Conservation (phyloP, 2,888 invertebrate genomes). For the Cephus sareptanus region DNA sequence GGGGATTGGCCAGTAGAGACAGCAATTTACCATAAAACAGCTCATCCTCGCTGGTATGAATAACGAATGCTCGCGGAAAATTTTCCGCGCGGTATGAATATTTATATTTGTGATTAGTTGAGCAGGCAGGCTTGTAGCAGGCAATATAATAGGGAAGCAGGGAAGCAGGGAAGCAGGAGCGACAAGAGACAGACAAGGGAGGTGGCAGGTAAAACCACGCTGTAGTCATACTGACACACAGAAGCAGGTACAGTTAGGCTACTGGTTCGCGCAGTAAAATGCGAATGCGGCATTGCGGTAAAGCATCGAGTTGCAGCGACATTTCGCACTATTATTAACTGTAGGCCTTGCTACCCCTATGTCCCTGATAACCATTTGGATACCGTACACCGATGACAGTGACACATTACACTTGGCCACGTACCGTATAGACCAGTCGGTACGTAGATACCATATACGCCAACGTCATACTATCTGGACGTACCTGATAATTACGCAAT, state of each 20-base stretch:
- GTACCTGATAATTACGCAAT: slow-evolving; percentile 58
- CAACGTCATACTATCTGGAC: slow-evolving; percentile 47
- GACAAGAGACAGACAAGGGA: neutral
- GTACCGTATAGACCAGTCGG: slow-evolving; percentile 35
- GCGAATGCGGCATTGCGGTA: slow-evolving; percentile 37
- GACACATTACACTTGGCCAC: slow-evolving; percentile 55
- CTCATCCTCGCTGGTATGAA: neutral
- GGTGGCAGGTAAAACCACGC: neutral
- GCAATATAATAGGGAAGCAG: neutral
- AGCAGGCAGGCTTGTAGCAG: neutral
- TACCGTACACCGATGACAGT: slow-evolving; percentile 58
- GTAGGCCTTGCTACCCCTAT: slow-evolving; percentile 19
- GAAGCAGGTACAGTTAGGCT: neutral
- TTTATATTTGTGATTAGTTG: neutral
- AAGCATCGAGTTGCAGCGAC: slow-evolving; percentile 37
- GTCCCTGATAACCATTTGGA: slow-evolving; percentile 55
- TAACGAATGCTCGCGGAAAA: neutral
- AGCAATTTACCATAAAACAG: neutral
- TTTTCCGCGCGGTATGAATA: neutral
- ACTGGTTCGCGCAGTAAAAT: slow-evolving; percentile 19
- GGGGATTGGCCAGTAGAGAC: neutral
- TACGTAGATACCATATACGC: slow-evolving; percentile 16
- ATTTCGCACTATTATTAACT: slow-evolving; percentile 37
- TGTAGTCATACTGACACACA: neutral
- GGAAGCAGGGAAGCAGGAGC: neutral